A percentile compares a stretch with the other conserved stretches of the same genome.
phyloP scores from a whole-genome alignment of 2,888 invertebrate genomes.

The Epiblema foenella region DNA sequence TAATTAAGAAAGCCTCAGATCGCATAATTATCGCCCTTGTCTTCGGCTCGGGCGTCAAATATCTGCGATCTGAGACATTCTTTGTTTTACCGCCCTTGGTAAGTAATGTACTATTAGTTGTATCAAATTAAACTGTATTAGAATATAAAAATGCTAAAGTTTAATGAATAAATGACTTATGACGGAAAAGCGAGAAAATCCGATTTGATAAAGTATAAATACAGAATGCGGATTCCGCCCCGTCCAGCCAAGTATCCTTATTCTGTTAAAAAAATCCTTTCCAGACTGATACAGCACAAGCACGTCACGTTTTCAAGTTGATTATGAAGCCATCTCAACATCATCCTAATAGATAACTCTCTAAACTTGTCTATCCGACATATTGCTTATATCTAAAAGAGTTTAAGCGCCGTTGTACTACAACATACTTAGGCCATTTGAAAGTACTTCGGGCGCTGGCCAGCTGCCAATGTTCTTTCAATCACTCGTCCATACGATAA shows the following conservation, averaged over 20 bases:
- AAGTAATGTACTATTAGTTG: no score
- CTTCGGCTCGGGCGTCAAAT: no score
- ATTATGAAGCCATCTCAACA: slow-evolving; percentile 24
- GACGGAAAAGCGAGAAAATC: no score
- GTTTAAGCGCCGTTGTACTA: background rate
- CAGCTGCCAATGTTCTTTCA: slow-evolving; percentile 32
- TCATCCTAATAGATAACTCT: slow-evolving; percentile 22
- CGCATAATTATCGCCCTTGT: no score
- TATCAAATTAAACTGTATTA: no score
- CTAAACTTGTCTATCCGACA: slow-evolving; percentile 17
- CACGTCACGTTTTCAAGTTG: slow-evolving; percentile 17
- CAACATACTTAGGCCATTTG: slow-evolving; percentile 6
- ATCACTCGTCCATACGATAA: slow-evolving; percentile 40
- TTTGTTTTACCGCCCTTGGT: no score
- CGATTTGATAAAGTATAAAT: no score
- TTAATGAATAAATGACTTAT: no score
- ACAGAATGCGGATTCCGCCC: no score
- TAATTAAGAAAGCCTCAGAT: no score
- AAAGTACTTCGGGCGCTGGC: slow-evolving; percentile 15
- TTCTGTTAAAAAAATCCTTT: background rate
- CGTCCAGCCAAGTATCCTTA: background rate
- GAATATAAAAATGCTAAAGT: no score
- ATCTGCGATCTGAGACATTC: no score
- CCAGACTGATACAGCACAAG: background rate
- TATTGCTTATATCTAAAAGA: background rate